Evolutionary conservation across 2,888 invertebrate genomes (phyloP).

Genomic region (Chloroclystis v-ata): DNA sequence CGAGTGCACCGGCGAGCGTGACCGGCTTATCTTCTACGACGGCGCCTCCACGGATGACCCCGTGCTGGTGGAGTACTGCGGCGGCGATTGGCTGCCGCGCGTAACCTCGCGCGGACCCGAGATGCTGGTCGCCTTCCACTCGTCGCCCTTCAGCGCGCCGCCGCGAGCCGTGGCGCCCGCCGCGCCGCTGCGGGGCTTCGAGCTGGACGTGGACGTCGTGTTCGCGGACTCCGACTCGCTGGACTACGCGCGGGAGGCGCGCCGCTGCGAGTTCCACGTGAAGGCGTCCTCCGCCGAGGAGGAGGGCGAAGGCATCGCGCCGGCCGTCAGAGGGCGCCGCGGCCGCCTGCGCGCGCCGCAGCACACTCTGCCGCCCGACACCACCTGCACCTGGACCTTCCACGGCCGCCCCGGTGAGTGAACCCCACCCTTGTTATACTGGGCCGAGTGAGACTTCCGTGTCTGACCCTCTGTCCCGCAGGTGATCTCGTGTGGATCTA

Average conservation of each 20-base stretch:
- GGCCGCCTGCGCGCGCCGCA: conserved; percentile 87
- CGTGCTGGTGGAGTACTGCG: conserved; percentile 91
- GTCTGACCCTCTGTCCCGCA: conserved; percentile 26
- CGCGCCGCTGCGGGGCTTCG: conserved; percentile 87
- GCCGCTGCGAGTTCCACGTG: conserved; percentile 85
- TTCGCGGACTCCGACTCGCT: conserved; percentile 92
- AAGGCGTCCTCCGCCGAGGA: conserved; percentile 84
- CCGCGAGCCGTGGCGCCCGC: conserved; percentile 79
- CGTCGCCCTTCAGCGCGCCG: conserved; percentile 89
- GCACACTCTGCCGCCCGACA: conserved; percentile 90
- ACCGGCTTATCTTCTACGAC: conserved; percentile 91
- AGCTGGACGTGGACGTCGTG: conserved; percentile 89
- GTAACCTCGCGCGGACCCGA: conserved; percentile 84
- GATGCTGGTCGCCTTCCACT: conserved; percentile 92
- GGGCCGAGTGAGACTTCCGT: neutral
- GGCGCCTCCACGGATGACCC: conserved; percentile 90
- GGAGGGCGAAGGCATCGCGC: conserved; percentile 63
- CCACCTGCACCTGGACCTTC: conserved; percentile 92
- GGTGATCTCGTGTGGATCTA: conserved; percentile 91
- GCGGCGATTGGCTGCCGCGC: conserved; percentile 90
- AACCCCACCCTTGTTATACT: conserved; percentile 65
- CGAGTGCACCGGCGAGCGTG: conserved; percentile 89
- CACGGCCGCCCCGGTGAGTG: conserved; percentile 81
- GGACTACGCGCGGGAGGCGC: conserved; percentile 84
- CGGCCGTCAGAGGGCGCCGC: conserved; percentile 79